phyloP scores from a whole-genome alignment of 2,888 invertebrate genomes.

The Macrostomum cliftonense region DNA sequence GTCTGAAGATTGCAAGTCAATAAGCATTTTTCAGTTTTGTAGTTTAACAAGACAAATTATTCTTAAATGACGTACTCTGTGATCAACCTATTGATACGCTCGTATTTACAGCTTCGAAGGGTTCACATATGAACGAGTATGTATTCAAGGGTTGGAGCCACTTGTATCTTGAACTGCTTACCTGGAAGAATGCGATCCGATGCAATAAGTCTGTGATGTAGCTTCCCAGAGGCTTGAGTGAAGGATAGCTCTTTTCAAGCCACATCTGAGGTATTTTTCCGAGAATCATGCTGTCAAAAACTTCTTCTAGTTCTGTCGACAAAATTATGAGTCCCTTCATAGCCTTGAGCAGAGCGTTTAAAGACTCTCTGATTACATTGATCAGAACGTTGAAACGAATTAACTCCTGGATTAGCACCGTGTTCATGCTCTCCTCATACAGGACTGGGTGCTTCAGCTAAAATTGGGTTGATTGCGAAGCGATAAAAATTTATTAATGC shows the following conservation, averaged over 20 bases:
- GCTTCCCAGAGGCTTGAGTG: conserved; percentile 34
- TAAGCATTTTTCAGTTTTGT: too few relatives aligned
- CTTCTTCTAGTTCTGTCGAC: conserved; percentile 34
- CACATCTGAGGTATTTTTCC: conserved; percentile 36
- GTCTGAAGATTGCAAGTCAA: conserved; percentile 18
- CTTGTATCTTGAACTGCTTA: too few relatives aligned
- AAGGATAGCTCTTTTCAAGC: conserved; percentile 35
- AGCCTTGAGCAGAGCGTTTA: conserved; percentile 32
- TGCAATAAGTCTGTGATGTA: conserved; percentile 33
- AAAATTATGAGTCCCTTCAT: conserved; percentile 34
- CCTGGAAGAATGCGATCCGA: conserved; percentile 32
- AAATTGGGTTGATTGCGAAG: conserved; percentile 2
- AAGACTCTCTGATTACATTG: conserved; percentile 24
- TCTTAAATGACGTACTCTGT: too few relatives aligned
- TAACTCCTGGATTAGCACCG: conserved; percentile 33
- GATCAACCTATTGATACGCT: too few relatives aligned
- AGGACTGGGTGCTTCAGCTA: conserved; percentile 30
- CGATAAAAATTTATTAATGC: not conserved
- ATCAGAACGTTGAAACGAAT: conserved; percentile 33
- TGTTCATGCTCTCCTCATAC: conserved; percentile 37
- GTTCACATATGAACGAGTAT: too few relatives aligned
- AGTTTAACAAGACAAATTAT: too few relatives aligned
- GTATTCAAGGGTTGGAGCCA: too few relatives aligned
- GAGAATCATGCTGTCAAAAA: conserved; percentile 36
- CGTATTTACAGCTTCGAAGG: too few relatives aligned